phyloP scores from a whole-genome alignment of 2,888 invertebrate species.

The Drosophila multiciliata region DNA sequence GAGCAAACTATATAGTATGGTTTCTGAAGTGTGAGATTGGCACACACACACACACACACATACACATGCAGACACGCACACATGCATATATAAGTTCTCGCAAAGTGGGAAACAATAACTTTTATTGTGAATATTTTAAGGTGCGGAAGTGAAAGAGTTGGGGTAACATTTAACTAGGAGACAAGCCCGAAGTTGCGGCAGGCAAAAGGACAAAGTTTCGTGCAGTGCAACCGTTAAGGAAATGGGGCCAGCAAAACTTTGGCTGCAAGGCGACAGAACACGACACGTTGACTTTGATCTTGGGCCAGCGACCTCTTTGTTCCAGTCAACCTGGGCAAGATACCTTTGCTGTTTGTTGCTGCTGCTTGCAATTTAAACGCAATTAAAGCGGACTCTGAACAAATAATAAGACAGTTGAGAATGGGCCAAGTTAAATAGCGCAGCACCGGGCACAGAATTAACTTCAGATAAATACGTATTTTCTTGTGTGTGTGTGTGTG shows the following conservation, averaged over 20 bases:
- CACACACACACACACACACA: conserved; percentile 9
- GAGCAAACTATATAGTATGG: conserved; percentile 30
- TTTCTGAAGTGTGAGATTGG: conserved; percentile 32
- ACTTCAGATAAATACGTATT: conserved; percentile 37
- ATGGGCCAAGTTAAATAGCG: conserved; percentile 54
- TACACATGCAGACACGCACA: neutral
- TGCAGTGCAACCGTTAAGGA: conserved; percentile 54
- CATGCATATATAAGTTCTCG: conserved; percentile 7
- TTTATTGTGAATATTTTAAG: conserved; percentile 75
- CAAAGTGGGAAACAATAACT: conserved; percentile 72
- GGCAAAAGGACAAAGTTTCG: conserved; percentile 73
- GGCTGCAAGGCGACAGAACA: conserved; percentile 59
- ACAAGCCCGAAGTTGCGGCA: neutral
- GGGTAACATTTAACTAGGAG: conserved; percentile 15
- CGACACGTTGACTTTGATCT: conserved; percentile 76
- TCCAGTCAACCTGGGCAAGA: conserved; percentile 9
- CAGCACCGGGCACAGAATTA: conserved; percentile 34
- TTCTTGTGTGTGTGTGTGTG: conserved; percentile 17
- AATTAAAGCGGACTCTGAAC: conserved; percentile 56
- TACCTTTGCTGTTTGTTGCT: conserved; percentile 4
- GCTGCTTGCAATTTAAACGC: conserved; percentile 68
- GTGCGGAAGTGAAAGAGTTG: conserved; percentile 42
- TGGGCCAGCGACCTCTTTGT: conserved; percentile 38
- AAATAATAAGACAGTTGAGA: conserved; percentile 44
- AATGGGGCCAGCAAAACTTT: conserved; percentile 63